Evolutionary conservation across 2,888 invertebrate genomes (phyloP), one percentile per base, ranked within the genome.

Genomic region (Baronia brevicornis): DNA sequence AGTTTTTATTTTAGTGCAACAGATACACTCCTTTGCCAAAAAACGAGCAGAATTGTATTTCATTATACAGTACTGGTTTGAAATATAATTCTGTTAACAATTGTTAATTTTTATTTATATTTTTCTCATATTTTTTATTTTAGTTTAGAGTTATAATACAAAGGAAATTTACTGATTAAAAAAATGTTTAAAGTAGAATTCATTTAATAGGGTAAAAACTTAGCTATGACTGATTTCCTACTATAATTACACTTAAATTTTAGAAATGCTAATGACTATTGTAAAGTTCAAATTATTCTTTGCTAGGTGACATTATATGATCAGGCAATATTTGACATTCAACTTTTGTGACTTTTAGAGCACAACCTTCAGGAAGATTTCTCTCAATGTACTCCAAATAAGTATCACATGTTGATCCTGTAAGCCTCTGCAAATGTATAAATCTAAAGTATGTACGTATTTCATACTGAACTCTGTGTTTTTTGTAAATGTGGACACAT

Each of bases 301-400:
- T 46, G 24, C 56, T 74, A 7, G 84, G 84, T 38, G 82, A 73
- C 11, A 63, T 70, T 31, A 89, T 62, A 55, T 89, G 86, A 7
- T 87, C 87, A 0, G 88, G 87, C 11, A 88, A 33, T 38, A 69
- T 68, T 43, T 85, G 84, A 33, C 88, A 78, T 63, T 88, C 88
- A 5, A 93, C 89, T 84, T 91, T 94, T 1, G 94, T 93, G 1
- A 93, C 91, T 85, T 96, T 96, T 69, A 99, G 88, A 2, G 95
- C 95, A 43, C 98, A 94, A 19, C 98, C 98, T 86, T 99, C 99
- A 0, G 99, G 99, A 32, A 99, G 86, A 84, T 98, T 98, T 52
- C 98, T 86, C 70, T 99, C 91, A 36, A 98, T 89, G 66, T 99
- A 99, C 79, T 99, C 99, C 30, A 99, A 75, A 64, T 94, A 94